Base-by-base conservation (phyloP, 2,797 vertebrate species). In the Poeciliopsis gracilis region DNA sequence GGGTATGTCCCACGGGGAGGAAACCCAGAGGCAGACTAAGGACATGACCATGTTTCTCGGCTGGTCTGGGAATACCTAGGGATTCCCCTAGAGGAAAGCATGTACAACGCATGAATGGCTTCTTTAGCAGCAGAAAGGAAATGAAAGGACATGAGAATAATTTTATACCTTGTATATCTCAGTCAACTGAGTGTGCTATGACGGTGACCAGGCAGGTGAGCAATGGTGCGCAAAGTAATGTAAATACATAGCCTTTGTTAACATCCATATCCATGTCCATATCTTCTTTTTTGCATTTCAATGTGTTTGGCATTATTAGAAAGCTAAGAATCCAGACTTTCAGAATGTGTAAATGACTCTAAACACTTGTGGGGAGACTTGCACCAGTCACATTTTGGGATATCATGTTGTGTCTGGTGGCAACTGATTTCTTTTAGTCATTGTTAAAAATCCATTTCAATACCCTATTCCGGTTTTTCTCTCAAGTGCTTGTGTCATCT, bases 381-480 rank as follows among this genome's bases (percentile, higher is more conserved):
- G 53, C n/a, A n/a, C 25, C 10, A n/a, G 25, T 13, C 53, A 55
- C 79, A 70, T 83, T 76, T 2, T 28, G 72, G 72, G 83, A 72
- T 73, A 72, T 82, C 63, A 72, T 75, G 76, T 89, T 69, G 73
- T 71, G 57, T 77, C 33, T 72, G 61, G 63, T 53, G 71, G 81
- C 77, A 76, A 86, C 82, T 76, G 30, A 77, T 75, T 38, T 69
- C 45, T 82, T 77, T n/a, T 61, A n/a, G 28, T 80, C 57, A 72
- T 43, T n/a, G 67, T 57, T 59, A 4, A 63, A 84, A 47, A 46
- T 4, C 1, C 53, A 38, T 61, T 53, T 47, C 16, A 77, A 33
- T 7, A 10, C 3, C 13, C 1, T 11, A 76, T 30, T n/a, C 0
- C 0, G 57, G 30, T 12, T 16, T 38, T 79, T 41, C 28, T n/a